phyloP scores from a whole-genome alignment of 2,797 vertebrate genomes.

The Graptemys geographica region DNA sequence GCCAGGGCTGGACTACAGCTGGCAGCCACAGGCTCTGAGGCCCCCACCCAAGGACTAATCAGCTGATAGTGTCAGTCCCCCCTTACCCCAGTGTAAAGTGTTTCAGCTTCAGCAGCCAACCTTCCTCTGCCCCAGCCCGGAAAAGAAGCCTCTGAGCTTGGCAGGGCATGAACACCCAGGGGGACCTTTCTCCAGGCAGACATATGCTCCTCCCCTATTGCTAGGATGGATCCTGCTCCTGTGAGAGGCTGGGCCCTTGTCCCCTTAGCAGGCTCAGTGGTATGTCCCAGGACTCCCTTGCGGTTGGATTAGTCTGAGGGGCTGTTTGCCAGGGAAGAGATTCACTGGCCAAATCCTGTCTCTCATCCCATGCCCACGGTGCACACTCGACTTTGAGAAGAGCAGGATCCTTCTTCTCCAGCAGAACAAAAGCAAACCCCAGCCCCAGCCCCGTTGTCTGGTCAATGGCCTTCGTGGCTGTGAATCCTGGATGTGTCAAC shows the following conservation, averaged over 20 bases:
- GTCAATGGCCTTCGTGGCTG: not conserved
- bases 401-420: not conserved
- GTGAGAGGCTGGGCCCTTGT: not conserved
- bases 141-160: not conserved
- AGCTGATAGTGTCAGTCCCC: not conserved
- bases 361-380: not conserved
- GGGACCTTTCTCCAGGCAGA: not conserved
- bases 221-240: not conserved
- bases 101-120: not conserved
- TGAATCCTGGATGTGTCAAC: not conserved
- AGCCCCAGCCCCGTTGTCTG: not conserved
- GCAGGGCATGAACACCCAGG: not conserved
- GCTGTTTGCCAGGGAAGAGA: not conserved
- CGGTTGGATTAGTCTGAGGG: not conserved
- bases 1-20: not conserved
- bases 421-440: not conserved
- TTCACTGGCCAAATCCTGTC: not conserved
- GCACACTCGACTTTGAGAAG: rapidly evolving
- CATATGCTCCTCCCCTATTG: not conserved
- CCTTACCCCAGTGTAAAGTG: not conserved
- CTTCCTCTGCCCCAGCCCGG: not conserved
- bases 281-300: not conserved
- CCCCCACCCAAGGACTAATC: not conserved
- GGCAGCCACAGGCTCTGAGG: not conserved
- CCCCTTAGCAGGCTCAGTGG: not conserved